Evolutionary conservation across 2,113 vertebrate genomes (phyloP), one percentile per base, ranked within the genome.

Genomic region (Tragelaphus strepsiceros): DNA sequence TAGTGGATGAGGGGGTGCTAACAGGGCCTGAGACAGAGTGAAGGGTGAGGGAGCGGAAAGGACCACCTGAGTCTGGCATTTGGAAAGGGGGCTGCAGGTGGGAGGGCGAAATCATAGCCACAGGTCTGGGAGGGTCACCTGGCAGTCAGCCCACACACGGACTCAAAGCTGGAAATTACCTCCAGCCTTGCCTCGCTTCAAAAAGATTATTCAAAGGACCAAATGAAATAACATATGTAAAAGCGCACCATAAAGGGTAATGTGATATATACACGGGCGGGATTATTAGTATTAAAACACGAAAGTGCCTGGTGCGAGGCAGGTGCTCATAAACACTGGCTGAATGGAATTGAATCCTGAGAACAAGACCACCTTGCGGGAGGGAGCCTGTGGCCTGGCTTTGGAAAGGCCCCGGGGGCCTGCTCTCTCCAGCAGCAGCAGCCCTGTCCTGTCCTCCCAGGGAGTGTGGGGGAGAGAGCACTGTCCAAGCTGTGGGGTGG

Each of bases 241-340:
- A 78, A 67, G 87, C 1, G 3, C n/a, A 10, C 62, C 39, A 11
- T 22, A n/a, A 11, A 8, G 35, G 30, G 16, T 15, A 1, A 39
- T 0, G 7, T 1, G 21, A 1, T 1, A 2, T 0, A 2, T 4
- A 5, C 3, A 7, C 0, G 1, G 59, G 9, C 1, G 2, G 59
- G 59, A 24, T 49, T 4, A 19, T 35, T 4, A 10, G n/a, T 5
- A 28, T 11, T 2, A 43, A 30, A 39, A 9, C 49, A n/a, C 1
- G 64, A 17, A 28, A 0, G 15, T 0, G 2, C 46, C 67, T 2
- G 43, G 54, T 16, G 1, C 32, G 2, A 22, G 13, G 3, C 1
- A 24, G 10, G 49, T 2, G 71, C 95, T 56, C n/a, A 0, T 12
- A 17, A 58, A 49, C 62, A 35, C 49, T 2, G 15, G 39, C 21